Percentiles rank a stretch among this genome's conserved stretches.
These are phyloP conservation scores for Ophion costatus DNA, from an alignment of 2,888 invertebrate species.

Conservation along the genomic window DNA sequence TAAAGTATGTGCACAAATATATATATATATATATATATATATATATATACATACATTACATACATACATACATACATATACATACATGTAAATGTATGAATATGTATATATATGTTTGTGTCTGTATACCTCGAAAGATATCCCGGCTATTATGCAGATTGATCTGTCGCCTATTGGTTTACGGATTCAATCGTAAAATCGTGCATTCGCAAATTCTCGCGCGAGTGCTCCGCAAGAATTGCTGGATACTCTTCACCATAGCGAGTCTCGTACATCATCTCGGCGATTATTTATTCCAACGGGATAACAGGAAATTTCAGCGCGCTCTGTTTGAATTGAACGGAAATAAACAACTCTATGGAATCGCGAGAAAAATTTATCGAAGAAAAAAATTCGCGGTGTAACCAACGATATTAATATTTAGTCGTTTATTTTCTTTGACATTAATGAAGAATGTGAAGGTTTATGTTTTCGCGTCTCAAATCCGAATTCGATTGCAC, in stretches of 20 bases:
- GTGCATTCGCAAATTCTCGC: conserved; percentile 49
- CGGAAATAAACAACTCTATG: conserved; percentile 15
- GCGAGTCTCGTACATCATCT: background rate
- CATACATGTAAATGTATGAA: no score
- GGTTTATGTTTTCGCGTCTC: no score
- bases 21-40: no score
- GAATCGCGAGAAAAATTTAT: background rate
- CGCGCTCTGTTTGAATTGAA: conserved; percentile 33
- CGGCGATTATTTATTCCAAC: conserved; percentile 50
- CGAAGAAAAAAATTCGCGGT: background rate
- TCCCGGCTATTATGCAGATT: conserved; percentile 73
- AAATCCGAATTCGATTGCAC: no score
- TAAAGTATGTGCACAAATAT: conserved; percentile 32
- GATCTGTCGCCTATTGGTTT: conserved; percentile 75
- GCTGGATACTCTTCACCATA: conserved; percentile 7
- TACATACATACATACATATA: no score
- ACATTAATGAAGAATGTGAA: no score
- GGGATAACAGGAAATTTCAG: conserved; percentile 29
- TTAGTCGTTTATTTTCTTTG: no score
- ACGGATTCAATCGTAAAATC: conserved; percentile 62
- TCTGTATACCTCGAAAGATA: conserved; percentile 30
- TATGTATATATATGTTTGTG: conserved; percentile 1
- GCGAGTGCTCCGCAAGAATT: conserved; percentile 43
- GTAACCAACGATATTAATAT: no score
- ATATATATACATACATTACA: background rate